Percentiles rank a stretch among this genome's conserved stretches.
phyloP scores from a whole-genome alignment of 2,888 invertebrate genomes.

The Zhuqinia jingwanae region DNA sequence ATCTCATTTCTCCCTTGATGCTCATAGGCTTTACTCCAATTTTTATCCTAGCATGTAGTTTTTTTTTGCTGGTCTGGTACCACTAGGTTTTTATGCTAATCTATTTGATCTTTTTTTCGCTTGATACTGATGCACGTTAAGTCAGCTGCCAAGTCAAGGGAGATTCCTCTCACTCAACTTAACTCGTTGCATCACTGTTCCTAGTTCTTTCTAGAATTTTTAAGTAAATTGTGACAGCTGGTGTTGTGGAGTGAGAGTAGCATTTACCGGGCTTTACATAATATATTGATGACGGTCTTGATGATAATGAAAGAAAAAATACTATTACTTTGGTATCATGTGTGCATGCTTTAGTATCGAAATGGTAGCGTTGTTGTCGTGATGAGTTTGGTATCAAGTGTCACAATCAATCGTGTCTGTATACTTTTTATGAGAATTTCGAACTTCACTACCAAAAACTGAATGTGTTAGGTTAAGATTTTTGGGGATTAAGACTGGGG shows the following conservation, averaged over 20 bases:
- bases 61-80: no score
- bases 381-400: background rate
- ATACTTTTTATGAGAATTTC: background rate
- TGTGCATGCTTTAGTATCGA: background rate
- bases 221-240: constrained; percentile 51
- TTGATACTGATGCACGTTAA: constrained; percentile 2
- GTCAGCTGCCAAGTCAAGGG: constrained; percentile 49
- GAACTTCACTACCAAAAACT: background rate
- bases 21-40: background rate
- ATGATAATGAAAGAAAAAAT: background rate
- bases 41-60: background rate
- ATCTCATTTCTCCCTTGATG: background rate
- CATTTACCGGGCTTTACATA: background rate
- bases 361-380: background rate
- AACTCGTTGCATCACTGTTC: background rate
- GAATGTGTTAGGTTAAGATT: constrained; percentile 34
- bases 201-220: background rate
- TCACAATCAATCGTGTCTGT: background rate
- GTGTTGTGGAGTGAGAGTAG: constrained; percentile 4
- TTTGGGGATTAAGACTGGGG: background rate
- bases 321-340: background rate
- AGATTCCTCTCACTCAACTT: no score
- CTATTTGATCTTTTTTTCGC: constrained; percentile 28
- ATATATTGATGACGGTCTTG: background rate
- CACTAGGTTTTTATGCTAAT: constrained; percentile 39